Conservation (phyloP, 2,888 invertebrate species). For the Drosophila yooni region DNA sequence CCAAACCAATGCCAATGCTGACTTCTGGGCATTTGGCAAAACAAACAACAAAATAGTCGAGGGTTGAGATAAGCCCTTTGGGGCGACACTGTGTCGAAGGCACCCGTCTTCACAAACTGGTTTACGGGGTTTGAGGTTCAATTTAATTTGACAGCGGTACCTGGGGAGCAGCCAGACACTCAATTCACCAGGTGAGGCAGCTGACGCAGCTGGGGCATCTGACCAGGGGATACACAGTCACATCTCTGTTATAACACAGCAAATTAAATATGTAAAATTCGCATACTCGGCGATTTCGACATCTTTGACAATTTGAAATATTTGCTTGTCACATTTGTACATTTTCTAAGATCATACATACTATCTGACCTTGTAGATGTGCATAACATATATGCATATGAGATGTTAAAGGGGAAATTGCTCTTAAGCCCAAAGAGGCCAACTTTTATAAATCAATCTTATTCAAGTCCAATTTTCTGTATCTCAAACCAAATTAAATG, state of each 20-base stretch:
- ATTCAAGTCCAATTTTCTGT: background rate
- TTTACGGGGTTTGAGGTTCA: conserved; percentile 34
- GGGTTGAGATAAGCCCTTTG: conserved; percentile 4
- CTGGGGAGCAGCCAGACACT: conserved; percentile 31
- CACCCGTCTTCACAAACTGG: conserved; percentile 8
- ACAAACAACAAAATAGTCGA: background rate
- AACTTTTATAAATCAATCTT: background rate
- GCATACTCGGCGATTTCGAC: background rate
- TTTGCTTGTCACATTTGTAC: background rate
- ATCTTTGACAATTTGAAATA: conserved; percentile 1
- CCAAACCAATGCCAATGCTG: conserved; percentile 16
- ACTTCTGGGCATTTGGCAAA: conserved; percentile 16
- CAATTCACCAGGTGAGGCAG: conserved; percentile 5
- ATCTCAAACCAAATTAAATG: background rate
- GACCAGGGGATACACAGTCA: background rate
- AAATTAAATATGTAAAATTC: background rate
- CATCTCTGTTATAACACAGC: background rate
- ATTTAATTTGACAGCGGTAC: conserved; percentile 54
- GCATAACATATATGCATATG: background rate
- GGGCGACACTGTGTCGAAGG: background rate
- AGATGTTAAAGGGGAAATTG: background rate
- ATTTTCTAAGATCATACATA: background rate
- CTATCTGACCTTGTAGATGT: background rate
- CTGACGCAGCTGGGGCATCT: background rate
- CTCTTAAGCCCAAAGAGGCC: background rate